phyloP scores from a whole-genome alignment of 2,888 invertebrate species.

The Tupiocoris notatus region DNA sequence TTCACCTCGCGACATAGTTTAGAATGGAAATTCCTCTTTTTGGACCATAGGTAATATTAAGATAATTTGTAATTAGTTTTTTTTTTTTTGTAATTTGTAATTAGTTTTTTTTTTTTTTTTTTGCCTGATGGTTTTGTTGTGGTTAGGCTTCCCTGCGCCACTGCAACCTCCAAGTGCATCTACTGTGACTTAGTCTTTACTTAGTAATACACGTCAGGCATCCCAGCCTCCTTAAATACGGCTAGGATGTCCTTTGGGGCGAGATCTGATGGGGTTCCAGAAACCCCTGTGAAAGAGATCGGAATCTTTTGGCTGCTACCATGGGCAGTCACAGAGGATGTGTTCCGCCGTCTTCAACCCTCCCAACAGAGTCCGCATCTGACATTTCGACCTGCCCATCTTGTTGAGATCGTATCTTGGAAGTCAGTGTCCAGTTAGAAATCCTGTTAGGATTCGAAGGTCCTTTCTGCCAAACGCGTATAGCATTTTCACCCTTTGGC shows the following conservation, averaged over 20 bases:
- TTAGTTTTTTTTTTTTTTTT: no score
- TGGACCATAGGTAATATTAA: slow-evolving; percentile 68
- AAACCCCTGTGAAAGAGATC: neutral
- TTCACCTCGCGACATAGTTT: slow-evolving; percentile 90
- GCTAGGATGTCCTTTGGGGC: neutral
- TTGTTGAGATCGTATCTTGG: neutral
- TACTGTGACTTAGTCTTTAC: neutral
- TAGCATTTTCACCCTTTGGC: neutral
- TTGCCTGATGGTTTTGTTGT: no score
- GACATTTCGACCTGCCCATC: neutral
- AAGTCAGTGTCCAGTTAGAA: neutral
- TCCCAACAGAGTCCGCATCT: neutral
- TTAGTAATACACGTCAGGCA: neutral
- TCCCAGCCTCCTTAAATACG: neutral
- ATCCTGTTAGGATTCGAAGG: neutral
- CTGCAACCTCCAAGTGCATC: neutral
- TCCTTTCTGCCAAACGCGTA: neutral
- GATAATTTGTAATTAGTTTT: no score
- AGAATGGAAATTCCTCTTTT: slow-evolving; percentile 92
- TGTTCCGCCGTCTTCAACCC: neutral
- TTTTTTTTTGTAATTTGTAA: no score
- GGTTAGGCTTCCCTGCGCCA: neutral
- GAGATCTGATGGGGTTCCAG: neutral
- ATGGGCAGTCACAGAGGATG: neutral
- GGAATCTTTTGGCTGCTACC: neutral